These are phyloP conservation scores for Phenacoccus solenopsis DNA, from an alignment of 1,140 invertebrate genomes.

Conservation along the genomic window DNA sequence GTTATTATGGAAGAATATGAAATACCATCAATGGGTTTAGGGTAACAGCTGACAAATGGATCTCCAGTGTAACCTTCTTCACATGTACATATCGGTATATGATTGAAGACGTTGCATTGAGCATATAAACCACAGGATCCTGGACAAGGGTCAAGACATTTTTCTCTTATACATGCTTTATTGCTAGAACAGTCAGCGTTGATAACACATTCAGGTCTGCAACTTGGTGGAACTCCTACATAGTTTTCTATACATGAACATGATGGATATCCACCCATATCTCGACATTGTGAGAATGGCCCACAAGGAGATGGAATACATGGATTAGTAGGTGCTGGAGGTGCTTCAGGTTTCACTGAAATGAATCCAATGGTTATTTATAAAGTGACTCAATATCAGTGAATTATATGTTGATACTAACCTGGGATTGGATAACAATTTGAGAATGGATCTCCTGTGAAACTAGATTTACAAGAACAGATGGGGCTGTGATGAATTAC, in stretches of 20 bases:
- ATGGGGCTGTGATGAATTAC: constrained; percentile 45
- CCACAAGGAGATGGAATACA: constrained; percentile 41
- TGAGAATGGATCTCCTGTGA: constrained; percentile 44
- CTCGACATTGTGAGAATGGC: constrained; percentile 38
- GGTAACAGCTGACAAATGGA: constrained; percentile 38
- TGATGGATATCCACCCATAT: constrained; percentile 40
- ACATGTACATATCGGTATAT: constrained; percentile 44
- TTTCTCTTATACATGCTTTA: constrained; percentile 47
- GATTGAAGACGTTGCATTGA: constrained; percentile 39
- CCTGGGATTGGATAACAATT: constrained; percentile 37
- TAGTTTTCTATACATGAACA: constrained; percentile 46
- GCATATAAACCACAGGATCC: constrained; percentile 50
- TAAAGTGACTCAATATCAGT: neutral
- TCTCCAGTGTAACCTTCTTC: constrained; percentile 40
- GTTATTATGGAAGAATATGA: neutral
- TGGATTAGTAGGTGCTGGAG: constrained; percentile 29
- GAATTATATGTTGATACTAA: constrained; percentile 28
- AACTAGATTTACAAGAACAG: constrained; percentile 39
- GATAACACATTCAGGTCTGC: constrained; percentile 52
- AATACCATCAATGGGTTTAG: constrained; percentile 31
- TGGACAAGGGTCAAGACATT: constrained; percentile 54
- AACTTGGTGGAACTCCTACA: constrained; percentile 54
- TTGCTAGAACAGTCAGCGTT: constrained; percentile 49
- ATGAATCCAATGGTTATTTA: constrained; percentile 21
- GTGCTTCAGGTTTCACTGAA: constrained; percentile 28